Conservation (phyloP, 1,140 invertebrate genomes). For the Acromyrmex echinatior region DNA sequence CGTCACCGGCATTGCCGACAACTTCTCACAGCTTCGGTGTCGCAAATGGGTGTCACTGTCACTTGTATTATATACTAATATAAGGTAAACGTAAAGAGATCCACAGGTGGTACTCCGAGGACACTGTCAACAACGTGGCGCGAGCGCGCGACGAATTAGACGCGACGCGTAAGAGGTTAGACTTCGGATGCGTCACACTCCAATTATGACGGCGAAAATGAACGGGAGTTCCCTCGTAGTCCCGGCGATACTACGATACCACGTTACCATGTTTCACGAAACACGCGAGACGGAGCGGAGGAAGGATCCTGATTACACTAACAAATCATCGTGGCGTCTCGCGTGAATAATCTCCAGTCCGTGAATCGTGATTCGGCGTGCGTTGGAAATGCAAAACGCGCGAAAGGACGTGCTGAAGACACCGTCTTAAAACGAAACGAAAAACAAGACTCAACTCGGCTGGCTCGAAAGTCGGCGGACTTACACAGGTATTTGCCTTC, state of each 20-base stretch:
- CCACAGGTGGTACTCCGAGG: conserved; percentile 20
- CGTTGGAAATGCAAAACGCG: neutral
- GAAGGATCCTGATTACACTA: neutral
- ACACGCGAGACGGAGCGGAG: neutral
- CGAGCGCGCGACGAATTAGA: neutral
- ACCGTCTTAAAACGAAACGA: neutral
- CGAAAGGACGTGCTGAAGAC: conserved; percentile 1
- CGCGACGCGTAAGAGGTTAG: neutral
- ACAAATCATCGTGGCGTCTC: neutral
- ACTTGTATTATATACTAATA: neutral
- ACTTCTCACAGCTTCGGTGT: neutral
- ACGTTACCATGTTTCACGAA: too few relatives aligned
- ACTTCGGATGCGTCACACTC: neutral
- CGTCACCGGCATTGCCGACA: neutral
- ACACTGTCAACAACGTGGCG: neutral
- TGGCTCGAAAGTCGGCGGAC: conserved; percentile 73
- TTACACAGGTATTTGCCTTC: conserved; percentile 81
- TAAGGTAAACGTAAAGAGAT: neutral
- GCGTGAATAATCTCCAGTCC: neutral
- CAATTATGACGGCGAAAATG: neutral
- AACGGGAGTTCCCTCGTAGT: neutral
- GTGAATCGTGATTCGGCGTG: neutral
- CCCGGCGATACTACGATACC: too few relatives aligned
- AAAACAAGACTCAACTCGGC: conserved; percentile 48
- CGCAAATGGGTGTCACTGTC: neutral